Evolutionary conservation across 2,113 vertebrate species (phyloP).

Genomic region (Pogona vitticeps): DNA sequence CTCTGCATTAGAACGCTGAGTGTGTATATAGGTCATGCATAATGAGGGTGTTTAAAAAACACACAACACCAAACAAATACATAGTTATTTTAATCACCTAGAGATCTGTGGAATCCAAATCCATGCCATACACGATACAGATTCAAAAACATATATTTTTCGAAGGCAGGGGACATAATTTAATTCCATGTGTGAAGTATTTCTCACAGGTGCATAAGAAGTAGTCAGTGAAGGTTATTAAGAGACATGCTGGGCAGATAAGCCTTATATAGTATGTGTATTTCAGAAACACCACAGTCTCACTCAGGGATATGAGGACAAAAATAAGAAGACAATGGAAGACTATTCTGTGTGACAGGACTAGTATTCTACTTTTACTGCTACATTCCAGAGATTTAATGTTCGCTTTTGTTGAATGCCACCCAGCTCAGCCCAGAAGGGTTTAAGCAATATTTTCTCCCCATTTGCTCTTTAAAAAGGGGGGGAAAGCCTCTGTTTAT

Average conservation of each 20-base stretch:
- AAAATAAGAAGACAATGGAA: not conserved
- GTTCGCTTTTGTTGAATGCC: not conserved
- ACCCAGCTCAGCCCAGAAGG: not conserved
- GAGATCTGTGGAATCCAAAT: no score
- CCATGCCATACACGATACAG: no score
- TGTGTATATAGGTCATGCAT: not conserved
- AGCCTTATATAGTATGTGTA: not conserved
- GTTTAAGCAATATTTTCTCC: not conserved
- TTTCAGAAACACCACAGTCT: not conserved
- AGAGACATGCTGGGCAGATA: not conserved
- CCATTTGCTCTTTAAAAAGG: not conserved
- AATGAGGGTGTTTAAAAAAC: no score
- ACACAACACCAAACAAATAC: no score
- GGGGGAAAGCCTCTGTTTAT: not conserved
- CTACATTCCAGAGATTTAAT: not conserved
- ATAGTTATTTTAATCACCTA: no score
- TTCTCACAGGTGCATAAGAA: not conserved
- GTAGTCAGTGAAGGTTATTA: not conserved
- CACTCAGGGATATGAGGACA: not conserved
- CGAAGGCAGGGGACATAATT: not conserved
- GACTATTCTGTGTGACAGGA: no score
- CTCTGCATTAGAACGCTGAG: not conserved
- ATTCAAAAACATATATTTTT: not conserved
- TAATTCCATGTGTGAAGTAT: not conserved
- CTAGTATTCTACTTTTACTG: not conserved